Base-by-base conservation (phyloP, 92 coral and sea anemone genomes). In the Actinostola sp. region DNA sequence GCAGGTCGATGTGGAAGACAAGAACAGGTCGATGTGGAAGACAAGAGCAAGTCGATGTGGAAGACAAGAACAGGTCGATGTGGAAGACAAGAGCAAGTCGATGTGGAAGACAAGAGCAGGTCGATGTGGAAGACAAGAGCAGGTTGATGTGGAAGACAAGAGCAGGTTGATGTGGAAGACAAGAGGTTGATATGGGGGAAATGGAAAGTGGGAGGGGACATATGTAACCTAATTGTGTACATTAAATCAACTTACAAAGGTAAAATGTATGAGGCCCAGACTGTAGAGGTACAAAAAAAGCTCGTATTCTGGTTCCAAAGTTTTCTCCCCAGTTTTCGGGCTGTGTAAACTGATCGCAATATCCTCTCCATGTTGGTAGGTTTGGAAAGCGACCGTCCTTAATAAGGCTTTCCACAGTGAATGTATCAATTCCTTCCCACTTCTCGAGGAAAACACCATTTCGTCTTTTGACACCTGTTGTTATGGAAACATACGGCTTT, bases 361-460 rank as follows among this genome's bases (percentile, higher is more conserved):
- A 70, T 9, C 89, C 78, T 2, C 76, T 63, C 57, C 72, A 70
- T 15, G 91, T 85, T 13, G 99, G 97, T 44, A 92, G 71, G 31
- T 67, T 24, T 0, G 99, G 99, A 66, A 61, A 95, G 25, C 97
- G 92, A 23, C 95, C 88, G 67, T 88, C 78, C 3, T 80, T 54
- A 21, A 71, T 69, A n/a, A 95, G 72, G 1, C 73, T 76, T 28
- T 75, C 63, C 23, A 81, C 60, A 30, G 79, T 69, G 65, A 73
- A 88, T 0, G 91, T 85, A 58, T 95, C 99, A 42, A 95, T 87
- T 29, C 92, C 88, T 23, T 82, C 87, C 99, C 99, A 95, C 66
- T 86, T 73, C 35, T 95, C 99, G 20, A 95, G 66, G 45, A 78
- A 45, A 15, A 79, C 89, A 64, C 97, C 99, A 24, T 32, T 85